Percentiles rank a stretch among this genome's conserved stretches.
phyloP scores from a whole-genome alignment of 1,140 invertebrate species.

The Cryptotermes secundus region DNA sequence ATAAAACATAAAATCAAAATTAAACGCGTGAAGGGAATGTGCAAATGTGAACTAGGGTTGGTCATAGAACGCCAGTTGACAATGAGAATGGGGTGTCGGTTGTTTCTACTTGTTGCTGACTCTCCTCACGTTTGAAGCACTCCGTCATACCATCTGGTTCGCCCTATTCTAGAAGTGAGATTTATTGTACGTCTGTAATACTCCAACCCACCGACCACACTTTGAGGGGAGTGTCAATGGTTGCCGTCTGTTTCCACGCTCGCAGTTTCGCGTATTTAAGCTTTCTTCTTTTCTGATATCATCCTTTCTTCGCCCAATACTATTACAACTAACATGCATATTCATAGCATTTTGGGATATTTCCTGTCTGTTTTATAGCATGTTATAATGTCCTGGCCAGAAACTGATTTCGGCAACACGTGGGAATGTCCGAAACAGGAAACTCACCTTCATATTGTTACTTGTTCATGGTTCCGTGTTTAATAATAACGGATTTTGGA shows the following conservation, averaged over 20 bases:
- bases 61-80: not conserved
- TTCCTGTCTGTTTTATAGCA: too few relatives aligned
- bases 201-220: not conserved
- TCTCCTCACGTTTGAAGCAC: not conserved
- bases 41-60: not conserved
- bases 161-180: not conserved
- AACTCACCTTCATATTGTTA: too few relatives aligned
- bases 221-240: not conserved
- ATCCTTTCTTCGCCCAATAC: too few relatives aligned
- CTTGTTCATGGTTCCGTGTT: too few relatives aligned
- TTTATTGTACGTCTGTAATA: not conserved
- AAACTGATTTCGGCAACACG: too few relatives aligned
- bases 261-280: too few relatives aligned
- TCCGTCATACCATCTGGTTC: not conserved
- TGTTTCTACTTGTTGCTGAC: slow-evolving; percentile 11
- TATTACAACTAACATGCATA: too few relatives aligned
- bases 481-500: too few relatives aligned
- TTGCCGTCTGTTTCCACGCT: not conserved
- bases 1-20: slow-evolving; percentile 15
- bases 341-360: too few relatives aligned
- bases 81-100: not conserved
- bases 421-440: too few relatives aligned
- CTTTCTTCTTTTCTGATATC: too few relatives aligned
- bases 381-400: too few relatives aligned
- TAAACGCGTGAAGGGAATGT: slow-evolving; percentile 1